Evolutionary conservation across 2,888 invertebrate genomes (phyloP), one percentile per base, ranked within the genome.

Genomic region (Dryadula phaetusa): DNA sequence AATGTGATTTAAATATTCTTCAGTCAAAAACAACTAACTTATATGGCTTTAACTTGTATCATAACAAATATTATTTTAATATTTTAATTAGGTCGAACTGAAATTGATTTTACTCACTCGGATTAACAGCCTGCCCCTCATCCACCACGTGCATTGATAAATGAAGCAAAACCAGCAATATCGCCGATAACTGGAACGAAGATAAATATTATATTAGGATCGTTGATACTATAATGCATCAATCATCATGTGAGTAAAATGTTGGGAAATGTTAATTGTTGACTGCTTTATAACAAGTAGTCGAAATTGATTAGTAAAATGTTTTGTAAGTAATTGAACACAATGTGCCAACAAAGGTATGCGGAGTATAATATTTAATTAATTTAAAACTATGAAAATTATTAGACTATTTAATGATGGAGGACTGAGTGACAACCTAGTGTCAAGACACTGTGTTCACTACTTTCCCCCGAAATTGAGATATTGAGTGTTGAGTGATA

Each of bases 121-220:
- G 92, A 72, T 92, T 92, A 22, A 92, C 87, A n/a, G 92, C 92
- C 73, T 89, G 85, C 1, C 92, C 90, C 72, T 92, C 91, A 66
- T 92, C 90, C 70, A 92, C 88, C 54, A 90, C 90, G 73, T 92
- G 85, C 85, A 92, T 89, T 69, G 89, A 86, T 44, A 92, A 82
- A 74, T 90, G 91, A 64, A 92, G 83, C 52, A 92, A 77, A 79
- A 92, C 88, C 79, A 92, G 84, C 78, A 92, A 76, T 53, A 87
- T 85, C 67, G 91, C 90, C 76, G 92, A 92, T 79, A 92, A 82
- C 92, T 92, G 90, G 18, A 92, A 92, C 82, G 87, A 85, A 62
- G 22, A 20, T 49, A 20, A 60, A 52, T 34, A 47, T 42, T 52
- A 16, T 25, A 28, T 42, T 37, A 42, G 34, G 10, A 5, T 16